These are phyloP conservation scores for Marasmarcha lunaedactyla DNA, from an alignment of 2,888 invertebrate species.

Conservation along the genomic window DNA sequence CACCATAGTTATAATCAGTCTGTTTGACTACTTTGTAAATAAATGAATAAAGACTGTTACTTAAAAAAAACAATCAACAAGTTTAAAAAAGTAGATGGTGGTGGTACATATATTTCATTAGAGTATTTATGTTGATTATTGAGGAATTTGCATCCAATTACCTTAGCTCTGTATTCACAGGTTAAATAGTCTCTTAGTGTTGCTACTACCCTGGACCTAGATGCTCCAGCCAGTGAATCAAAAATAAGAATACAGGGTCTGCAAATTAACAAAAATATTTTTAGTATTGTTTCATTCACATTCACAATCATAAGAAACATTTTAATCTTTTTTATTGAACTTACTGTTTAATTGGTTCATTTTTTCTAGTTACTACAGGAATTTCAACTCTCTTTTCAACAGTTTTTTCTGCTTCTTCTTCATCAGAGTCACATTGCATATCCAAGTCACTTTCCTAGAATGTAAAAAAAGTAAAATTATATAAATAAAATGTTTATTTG, in stretches of 20 bases:
- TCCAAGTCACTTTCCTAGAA: conserved; percentile 65
- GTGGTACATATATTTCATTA: too few relatives aligned
- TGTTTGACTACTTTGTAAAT: too few relatives aligned
- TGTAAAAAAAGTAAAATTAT: neutral
- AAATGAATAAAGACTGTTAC: too few relatives aligned
- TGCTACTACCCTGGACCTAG: conserved; percentile 86
- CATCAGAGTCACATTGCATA: conserved; percentile 65
- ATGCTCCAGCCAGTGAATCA: conserved; percentile 90
- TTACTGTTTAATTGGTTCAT: conserved; percentile 76
- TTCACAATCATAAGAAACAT: too few relatives aligned
- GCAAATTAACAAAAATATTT: conserved; percentile 42
- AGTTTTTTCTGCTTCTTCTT: conserved; percentile 46
- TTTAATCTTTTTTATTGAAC: too few relatives aligned
- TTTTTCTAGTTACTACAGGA: conserved; percentile 26
- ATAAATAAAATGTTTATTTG: conserved; percentile 1
- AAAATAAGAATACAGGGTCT: conserved; percentile 95
- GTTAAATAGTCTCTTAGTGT: conserved; percentile 92
- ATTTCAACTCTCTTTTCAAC: conserved; percentile 45
- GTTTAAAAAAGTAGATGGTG: too few relatives aligned
- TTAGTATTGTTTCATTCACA: too few relatives aligned
- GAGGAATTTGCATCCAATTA: conserved; percentile 29
- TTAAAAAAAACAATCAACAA: too few relatives aligned
- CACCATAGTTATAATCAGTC: neutral
- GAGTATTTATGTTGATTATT: too few relatives aligned
- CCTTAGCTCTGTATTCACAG: conserved; percentile 85